Conservation (phyloP, 2,113 vertebrate genomes). For the Trinectes maculatus region DNA sequence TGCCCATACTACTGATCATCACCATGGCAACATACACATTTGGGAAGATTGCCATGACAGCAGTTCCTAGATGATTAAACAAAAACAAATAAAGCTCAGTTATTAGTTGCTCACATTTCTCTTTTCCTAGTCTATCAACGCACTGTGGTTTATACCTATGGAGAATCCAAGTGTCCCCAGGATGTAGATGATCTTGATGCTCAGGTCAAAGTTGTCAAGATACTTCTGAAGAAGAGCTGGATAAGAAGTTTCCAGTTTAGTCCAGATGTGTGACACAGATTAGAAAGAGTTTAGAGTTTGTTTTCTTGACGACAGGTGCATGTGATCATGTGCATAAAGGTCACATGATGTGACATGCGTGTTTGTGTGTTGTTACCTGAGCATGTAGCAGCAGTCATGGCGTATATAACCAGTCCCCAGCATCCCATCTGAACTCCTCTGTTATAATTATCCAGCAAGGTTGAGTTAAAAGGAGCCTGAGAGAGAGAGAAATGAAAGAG, state of each 20-base stretch:
- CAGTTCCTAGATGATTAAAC: constrained; percentile 82
- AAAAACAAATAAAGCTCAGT: background rate
- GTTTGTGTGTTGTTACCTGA: constrained; percentile 83
- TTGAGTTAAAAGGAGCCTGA: constrained; percentile 89
- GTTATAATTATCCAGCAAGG: constrained; percentile 87
- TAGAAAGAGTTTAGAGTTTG: background rate
- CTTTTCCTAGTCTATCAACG: background rate
- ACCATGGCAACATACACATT: constrained; percentile 96
- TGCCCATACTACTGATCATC: constrained; percentile 98
- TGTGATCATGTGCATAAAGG: background rate
- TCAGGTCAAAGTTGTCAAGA: constrained; percentile 95
- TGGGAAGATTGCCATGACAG: constrained; percentile 95
- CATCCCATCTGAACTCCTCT: constrained; percentile 97
- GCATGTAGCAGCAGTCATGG: constrained; percentile 92
- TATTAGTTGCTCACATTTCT: background rate
- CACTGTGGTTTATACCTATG: constrained; percentile 54
- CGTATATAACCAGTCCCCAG: constrained; percentile 97
- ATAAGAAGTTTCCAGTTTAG: constrained; percentile 10
- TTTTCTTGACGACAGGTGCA: background rate
- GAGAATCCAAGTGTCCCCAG: constrained; percentile 94
- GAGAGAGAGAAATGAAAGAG: background rate
- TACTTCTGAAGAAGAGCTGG: constrained; percentile 97
- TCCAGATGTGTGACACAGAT: background rate
- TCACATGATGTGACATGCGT: background rate
- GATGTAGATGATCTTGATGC: constrained; percentile 96